Conservation (phyloP, 2,797 vertebrate species). For the Ceryle rudis region DNA sequence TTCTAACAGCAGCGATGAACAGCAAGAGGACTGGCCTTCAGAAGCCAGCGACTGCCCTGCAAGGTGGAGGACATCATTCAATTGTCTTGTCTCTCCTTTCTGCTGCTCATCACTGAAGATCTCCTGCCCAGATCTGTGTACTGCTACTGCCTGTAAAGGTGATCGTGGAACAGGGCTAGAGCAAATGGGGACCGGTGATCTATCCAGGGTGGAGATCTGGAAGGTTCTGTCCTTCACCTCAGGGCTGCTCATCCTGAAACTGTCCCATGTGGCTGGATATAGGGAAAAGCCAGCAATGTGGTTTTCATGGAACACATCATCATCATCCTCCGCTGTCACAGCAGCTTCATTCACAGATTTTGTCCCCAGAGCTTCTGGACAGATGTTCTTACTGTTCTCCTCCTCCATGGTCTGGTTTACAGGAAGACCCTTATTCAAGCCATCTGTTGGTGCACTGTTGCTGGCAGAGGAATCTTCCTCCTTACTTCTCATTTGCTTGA, state of each 20-base stretch:
- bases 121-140: constrained; percentile 41
- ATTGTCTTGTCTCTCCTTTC: constrained; percentile 62
- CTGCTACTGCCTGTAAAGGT: constrained; percentile 80
- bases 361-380: background rate
- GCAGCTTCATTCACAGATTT: background rate
- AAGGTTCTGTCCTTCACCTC: constrained; percentile 17
- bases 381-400: background rate
- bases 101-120: constrained; percentile 58
- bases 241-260: constrained; percentile 31
- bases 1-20: constrained; percentile 88
- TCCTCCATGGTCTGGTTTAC: background rate
- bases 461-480: constrained; percentile 24
- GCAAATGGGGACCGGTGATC: constrained; percentile 79
- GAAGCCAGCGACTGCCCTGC: constrained; percentile 75
- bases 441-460: constrained; percentile 2
- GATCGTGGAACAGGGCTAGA: constrained; percentile 85
- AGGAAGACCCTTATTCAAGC: background rate
- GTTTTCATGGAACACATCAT: constrained; percentile 58
- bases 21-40: constrained; percentile 88
- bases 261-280: constrained; percentile 6
- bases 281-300: constrained; percentile 14
- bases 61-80: constrained; percentile 69
- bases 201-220: constrained; percentile 27
- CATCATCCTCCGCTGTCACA: background rate
- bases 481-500: constrained; percentile 88